Evolutionary conservation across 1,140 invertebrate genomes (phyloP), one percentile per base, ranked within the genome.

Genomic region (Druon quercuslanigerum): DNA sequence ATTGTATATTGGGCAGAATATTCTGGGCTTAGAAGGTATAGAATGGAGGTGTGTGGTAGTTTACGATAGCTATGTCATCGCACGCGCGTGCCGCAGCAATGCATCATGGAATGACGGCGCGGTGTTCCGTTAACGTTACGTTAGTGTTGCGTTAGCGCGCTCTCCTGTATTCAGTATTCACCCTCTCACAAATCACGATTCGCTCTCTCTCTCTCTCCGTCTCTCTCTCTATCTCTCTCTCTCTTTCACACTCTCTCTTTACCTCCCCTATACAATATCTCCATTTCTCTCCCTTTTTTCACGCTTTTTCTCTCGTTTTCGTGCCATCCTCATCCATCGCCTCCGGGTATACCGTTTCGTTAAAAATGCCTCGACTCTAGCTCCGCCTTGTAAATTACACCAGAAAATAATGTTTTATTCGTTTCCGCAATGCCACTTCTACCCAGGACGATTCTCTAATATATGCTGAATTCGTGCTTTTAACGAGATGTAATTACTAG

Each of bases 111-210:
- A 79, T 51, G 78, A 79, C 75, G 54, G 66, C 73, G 57, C 72
- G 20, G 50, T 54, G 50, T 54, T 71, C 51, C 78, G 54, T 78
- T 82, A 82, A 57, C 81, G 56, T 60, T 66, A 76, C 78, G 78
- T 75, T 80, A 79, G 78, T 78, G 82, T 77, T 76, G 79, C 79
- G 77, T 77, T 83, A 83, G 76, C 79, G 76, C 79, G 75, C 80
- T 71, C 71, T 33, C 52, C 19, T 51, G 73, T 54, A 71, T 77
- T 73, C 71, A 66, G 60, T 66, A 66, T 66, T 66, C 25, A 71
- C 71, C 52, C 50, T 70, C 75, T 77, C 19, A 78, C 80, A 82
- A 82, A 82, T 82, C 79, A 78, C 79, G 77, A 77, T 74, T 72
- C 73, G 74, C 75, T 74, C 52, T 66, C 70, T 40, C 52, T 74